Percentiles rank a stretch among this genome's conserved stretches.
Conservation (phyloP, 2,888 invertebrate genomes). For the Hemithea aestivaria region DNA sequence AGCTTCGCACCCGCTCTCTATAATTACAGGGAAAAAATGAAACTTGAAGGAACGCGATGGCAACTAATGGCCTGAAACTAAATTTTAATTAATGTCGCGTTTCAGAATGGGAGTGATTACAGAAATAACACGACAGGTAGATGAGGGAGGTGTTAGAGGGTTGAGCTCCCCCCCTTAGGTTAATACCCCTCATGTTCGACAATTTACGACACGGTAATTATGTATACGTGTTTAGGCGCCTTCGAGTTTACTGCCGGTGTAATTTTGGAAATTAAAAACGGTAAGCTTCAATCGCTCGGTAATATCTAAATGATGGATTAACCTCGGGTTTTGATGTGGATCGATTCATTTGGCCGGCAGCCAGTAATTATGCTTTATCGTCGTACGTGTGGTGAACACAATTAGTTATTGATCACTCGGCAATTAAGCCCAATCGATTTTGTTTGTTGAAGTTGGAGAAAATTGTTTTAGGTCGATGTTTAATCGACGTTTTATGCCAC, state of each 20-base stretch:
- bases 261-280: constrained; percentile 79
- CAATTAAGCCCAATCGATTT: constrained; percentile 78
- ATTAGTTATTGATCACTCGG: constrained; percentile 77
- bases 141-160: constrained; percentile 36
- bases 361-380: constrained; percentile 78
- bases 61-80: constrained; percentile 78
- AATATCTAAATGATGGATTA: constrained; percentile 79
- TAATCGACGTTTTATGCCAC: constrained; percentile 68
- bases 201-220: constrained; percentile 74
- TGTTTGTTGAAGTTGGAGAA: constrained; percentile 78
- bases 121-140: constrained; percentile 72
- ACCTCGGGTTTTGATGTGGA: constrained; percentile 75
- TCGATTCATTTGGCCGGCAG: constrained; percentile 77
- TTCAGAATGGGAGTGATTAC: constrained; percentile 78
- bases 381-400: constrained; percentile 75
- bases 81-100: constrained; percentile 80
- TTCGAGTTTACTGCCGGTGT: constrained; percentile 54
- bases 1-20: constrained; percentile 66
- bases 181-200: constrained; percentile 60
- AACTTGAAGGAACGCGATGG: constrained; percentile 76
- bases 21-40: constrained; percentile 75
- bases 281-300: constrained; percentile 73
- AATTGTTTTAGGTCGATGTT: constrained; percentile 75
- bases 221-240: constrained; percentile 67
- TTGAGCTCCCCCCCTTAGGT: constrained; percentile 29